These are phyloP conservation scores for Procapra przewalskii DNA, from an alignment of 2,113 vertebrate species.

Conservation along the genomic window DNA sequence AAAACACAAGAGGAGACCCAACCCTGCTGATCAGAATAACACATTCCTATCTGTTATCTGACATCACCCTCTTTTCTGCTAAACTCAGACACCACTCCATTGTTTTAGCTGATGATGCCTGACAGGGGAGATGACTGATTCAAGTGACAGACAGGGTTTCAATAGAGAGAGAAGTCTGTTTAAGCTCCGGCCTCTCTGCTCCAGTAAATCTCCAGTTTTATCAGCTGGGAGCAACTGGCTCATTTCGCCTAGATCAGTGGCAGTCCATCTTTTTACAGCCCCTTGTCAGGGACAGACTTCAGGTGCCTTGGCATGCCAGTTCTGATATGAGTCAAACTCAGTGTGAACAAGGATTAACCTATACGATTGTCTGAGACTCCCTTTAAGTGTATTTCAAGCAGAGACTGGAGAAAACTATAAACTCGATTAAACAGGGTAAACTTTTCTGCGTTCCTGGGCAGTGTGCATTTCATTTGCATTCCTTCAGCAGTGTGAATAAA, in stretches of 20 bases:
- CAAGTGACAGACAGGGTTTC: constrained; percentile 74
- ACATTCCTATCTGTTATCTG: constrained; percentile 48
- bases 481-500: constrained; percentile 66
- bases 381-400: constrained; percentile 43
- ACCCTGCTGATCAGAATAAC: constrained; percentile 43
- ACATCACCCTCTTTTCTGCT: constrained; percentile 47
- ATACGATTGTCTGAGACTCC: constrained; percentile 29
- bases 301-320: constrained; percentile 68
- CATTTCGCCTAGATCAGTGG: constrained; percentile 71
- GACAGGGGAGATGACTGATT: constrained; percentile 69
- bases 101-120: constrained; percentile 65
- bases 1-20: not conserved
- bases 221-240: constrained; percentile 78
- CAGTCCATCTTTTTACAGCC: constrained; percentile 76
- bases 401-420: constrained; percentile 50
- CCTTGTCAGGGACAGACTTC: constrained; percentile 78
- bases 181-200: constrained; percentile 74
- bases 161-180: constrained; percentile 72
- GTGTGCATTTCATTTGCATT: constrained; percentile 67
- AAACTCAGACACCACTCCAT: constrained; percentile 51
- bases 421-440: constrained; percentile 67
- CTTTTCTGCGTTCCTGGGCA: constrained; percentile 37
- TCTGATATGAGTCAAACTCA: constrained; percentile 71
- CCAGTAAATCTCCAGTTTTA: constrained; percentile 80
- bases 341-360: constrained; percentile 77